phyloP scores from a whole-genome alignment of 2,113 vertebrate species.

The Lophius piscatorius region DNA sequence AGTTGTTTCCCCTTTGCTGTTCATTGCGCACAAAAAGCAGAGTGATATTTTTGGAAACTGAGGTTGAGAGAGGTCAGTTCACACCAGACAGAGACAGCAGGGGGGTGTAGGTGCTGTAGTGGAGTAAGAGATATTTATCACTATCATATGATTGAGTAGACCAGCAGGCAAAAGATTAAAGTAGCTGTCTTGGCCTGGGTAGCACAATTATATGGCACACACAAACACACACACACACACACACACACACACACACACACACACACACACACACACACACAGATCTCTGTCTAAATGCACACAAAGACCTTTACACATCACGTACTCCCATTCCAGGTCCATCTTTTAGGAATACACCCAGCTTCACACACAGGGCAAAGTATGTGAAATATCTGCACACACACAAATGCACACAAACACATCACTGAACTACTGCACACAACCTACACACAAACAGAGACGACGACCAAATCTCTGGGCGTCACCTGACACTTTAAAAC shows the following conservation, averaged over 20 bases:
- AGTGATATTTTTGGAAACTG: slow-evolving; percentile 40
- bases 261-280: slow-evolving; percentile 7
- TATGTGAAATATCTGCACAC: neutral
- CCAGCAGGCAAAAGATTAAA: slow-evolving; percentile 18
- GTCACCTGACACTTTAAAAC: too few species aligned
- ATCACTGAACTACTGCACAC: too few species aligned
- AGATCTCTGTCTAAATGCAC: neutral
- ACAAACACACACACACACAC: slow-evolving; percentile 1
- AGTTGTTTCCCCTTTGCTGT: neutral
- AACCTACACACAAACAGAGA: too few species aligned
- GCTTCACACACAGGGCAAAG: neutral
- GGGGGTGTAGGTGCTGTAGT: slow-evolving; percentile 19
- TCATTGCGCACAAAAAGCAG: slow-evolving; percentile 17
- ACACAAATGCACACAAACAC: neutral
- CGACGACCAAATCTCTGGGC: too few species aligned
- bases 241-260: slow-evolving; percentile 7
- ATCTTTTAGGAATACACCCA: slow-evolving; percentile 2
- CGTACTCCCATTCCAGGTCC: slow-evolving; percentile 8
- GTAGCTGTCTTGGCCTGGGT: slow-evolving; percentile 10
- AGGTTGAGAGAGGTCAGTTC: slow-evolving; percentile 41
- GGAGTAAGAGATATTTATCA: neutral
- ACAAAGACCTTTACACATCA: slow-evolving; percentile 8
- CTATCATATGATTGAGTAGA: slow-evolving; percentile 53
- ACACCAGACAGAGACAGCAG: slow-evolving; percentile 4
- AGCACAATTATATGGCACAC: slow-evolving; percentile 18